These are phyloP conservation scores for Drosophila putrida DNA, from an alignment of 2,888 invertebrate genomes.

Conservation along the genomic window DNA sequence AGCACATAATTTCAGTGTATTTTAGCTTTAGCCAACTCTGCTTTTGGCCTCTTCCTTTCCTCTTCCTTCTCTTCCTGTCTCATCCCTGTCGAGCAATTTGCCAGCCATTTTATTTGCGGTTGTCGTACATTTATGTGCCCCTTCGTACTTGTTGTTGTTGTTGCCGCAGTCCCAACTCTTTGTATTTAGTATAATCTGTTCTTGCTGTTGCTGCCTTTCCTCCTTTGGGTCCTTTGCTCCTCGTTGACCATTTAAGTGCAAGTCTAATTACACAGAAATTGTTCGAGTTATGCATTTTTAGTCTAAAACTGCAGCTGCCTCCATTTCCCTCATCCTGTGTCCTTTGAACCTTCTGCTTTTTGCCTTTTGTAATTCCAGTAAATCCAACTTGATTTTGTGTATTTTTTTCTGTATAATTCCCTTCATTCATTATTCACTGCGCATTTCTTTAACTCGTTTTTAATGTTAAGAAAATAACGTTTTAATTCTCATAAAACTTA, in stretches of 20 bases:
- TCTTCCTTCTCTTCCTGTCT: neutral
- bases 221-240: slow-evolving; percentile 44
- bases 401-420: neutral
- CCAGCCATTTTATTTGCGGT: slow-evolving; percentile 75
- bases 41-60: neutral
- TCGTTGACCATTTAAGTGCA: slow-evolving; percentile 76
- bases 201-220: slow-evolving; percentile 15
- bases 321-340: neutral
- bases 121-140: slow-evolving; percentile 63
- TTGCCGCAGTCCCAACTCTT: slow-evolving; percentile 28
- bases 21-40: slow-evolving; percentile 25
- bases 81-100: slow-evolving; percentile 61
- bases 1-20: slow-evolving; percentile 59
- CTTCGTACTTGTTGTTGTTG: slow-evolving; percentile 32
- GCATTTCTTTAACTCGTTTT: slow-evolving; percentile 2
- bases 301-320: slow-evolving; percentile 12
- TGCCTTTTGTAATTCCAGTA: slow-evolving; percentile 13
- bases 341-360: neutral
- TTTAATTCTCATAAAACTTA: slow-evolving; percentile 6
- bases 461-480: slow-evolving; percentile 7
- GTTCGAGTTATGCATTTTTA: slow-evolving; percentile 56
- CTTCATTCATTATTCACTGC: slow-evolving; percentile 1
- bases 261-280: slow-evolving; percentile 72
- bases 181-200: slow-evolving; percentile 64
- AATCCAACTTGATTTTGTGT: slow-evolving; percentile 1